Percentiles rank a stretch among this genome's conserved stretches.
These are phyloP conservation scores for Drosophila subquinaria DNA, from an alignment of 2,888 invertebrate species.

Conservation along the genomic window DNA sequence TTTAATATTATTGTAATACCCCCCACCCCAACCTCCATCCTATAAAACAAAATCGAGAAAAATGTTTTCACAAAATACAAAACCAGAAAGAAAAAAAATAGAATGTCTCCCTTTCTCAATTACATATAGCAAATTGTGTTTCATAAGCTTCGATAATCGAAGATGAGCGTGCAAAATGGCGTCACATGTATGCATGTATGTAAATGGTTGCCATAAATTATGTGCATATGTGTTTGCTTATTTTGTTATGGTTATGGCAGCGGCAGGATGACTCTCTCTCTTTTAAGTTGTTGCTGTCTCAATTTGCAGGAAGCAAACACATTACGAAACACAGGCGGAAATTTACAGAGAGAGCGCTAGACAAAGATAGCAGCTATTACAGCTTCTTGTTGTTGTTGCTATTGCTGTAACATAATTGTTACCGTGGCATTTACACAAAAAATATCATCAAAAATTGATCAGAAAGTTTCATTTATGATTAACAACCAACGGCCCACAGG, in stretches of 20 bases:
- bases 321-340: conserved; percentile 63
- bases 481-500: conserved; percentile 40
- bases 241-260: conserved; percentile 22
- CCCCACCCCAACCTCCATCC: not conserved
- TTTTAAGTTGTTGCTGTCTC: conserved; percentile 15
- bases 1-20: conserved; percentile 4
- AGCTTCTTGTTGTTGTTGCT: conserved; percentile 8
- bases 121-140: not conserved
- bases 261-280: conserved; percentile 38
- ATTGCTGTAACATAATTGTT: conserved; percentile 18
- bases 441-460: conserved; percentile 52
- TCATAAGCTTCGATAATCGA: conserved; percentile 16
- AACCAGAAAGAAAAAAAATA: not conserved
- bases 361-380: conserved; percentile 31
- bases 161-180: conserved; percentile 29
- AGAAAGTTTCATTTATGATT: conserved; percentile 34
- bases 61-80: conserved; percentile 7
- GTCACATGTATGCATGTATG: conserved; percentile 6
- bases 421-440: conserved; percentile 53
- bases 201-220: conserved; percentile 45
- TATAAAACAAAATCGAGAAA: conserved; percentile 2
- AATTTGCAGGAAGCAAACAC: conserved; percentile 51
- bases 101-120: conserved; percentile 9
- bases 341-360: conserved; percentile 5
- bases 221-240: conserved; percentile 11